Evolutionary conservation across 2,888 invertebrate genomes (phyloP), one percentile per base, ranked within the genome.

Genomic region (Heliconius aoede): DNA sequence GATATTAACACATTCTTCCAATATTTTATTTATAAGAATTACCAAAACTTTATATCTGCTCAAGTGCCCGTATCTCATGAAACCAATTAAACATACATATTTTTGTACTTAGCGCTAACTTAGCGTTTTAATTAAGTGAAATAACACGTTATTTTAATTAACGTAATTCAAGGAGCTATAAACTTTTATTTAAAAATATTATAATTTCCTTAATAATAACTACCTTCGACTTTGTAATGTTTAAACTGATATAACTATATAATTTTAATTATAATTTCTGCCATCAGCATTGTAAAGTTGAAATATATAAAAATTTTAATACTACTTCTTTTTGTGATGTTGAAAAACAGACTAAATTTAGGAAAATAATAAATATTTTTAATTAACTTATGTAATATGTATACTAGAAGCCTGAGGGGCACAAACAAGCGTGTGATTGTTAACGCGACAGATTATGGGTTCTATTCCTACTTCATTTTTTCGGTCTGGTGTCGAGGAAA

Each of bases 1-100:
- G n/a, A 64, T 0, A 65, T 8, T 4, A 62, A 62, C 40, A 65
- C 3, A 65, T 8, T 40, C 24, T 65, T 36, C 26, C 8, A 24
- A 40, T 65, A 40, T 15, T 65, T 24, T 65, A 36, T 24, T 11
- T 26, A 36, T 36, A 24, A 65, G 40, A 65, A 65, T 40, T 36
- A 65, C 18, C 32, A 65, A 40, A 40, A 40, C 36, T 65, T 40
- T 40, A 65, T 65, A 40, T 2, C 36, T 36, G 36, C 40, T 40
- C 18, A 65, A 65, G 65, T 65, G 24, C 24, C 24, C 65, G 24
- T 65, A 40, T 65, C 36, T 24, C 36, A 15, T 24, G 40, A 24
- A 65, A 13, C n/a, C 15, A 55, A 69, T 69, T 30, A 69, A 69
- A 69, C 69, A 69, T 69, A 69, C 55, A 69, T 30, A 69, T 55